Percentiles rank a stretch among this genome's conserved stretches.
phyloP scores from a whole-genome alignment of 2,888 invertebrate species.

The Catonia carolina region DNA sequence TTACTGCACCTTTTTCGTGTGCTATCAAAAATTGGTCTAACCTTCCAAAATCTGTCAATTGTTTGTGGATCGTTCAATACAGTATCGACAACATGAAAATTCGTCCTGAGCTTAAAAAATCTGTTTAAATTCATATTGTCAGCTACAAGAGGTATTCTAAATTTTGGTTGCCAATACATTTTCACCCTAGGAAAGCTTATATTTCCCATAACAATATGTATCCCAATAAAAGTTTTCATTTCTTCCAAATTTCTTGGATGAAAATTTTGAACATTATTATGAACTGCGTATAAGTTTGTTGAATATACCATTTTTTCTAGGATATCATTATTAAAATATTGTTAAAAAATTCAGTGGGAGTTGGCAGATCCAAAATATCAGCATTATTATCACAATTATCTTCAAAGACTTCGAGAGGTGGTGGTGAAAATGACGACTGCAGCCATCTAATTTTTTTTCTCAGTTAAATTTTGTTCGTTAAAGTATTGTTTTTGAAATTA shows the following conservation, averaged over 20 bases:
- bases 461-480: no score
- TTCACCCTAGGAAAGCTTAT: background rate
- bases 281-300: no score
- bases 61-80: background rate
- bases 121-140: conserved; percentile 3
- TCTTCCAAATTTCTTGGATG: background rate
- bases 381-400: no score
- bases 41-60: conserved; percentile 23
- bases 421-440: no score
- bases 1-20: conserved; percentile 22
- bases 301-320: no score
- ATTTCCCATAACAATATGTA: background rate
- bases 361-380: no score
- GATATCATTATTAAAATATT: no score
- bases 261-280: no score
- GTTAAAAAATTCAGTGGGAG: no score
- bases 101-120: background rate
- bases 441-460: no score
- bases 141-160: background rate
- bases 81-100: conserved; percentile 8
- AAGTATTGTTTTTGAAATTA: no score
- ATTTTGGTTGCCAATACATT: conserved; percentile 14
- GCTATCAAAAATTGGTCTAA: conserved; percentile 26
- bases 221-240: conserved; percentile 4
- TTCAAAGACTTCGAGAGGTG: no score